phyloP scores from a whole-genome alignment of 2,797 vertebrate species.

The Phoebastria nigripes region DNA sequence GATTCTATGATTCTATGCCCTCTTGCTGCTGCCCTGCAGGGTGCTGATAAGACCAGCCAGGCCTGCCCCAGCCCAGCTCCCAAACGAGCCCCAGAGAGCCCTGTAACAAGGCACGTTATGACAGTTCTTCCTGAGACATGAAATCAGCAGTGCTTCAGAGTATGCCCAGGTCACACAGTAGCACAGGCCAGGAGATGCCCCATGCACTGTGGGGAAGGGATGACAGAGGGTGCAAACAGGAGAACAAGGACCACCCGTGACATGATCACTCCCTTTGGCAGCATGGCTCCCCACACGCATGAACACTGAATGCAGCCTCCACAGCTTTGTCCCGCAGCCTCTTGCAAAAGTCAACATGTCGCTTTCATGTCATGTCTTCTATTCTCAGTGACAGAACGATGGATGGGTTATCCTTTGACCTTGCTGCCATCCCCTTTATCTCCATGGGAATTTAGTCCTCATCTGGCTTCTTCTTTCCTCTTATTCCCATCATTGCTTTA shows the following conservation, averaged over 20 bases:
- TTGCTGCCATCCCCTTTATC: background rate
- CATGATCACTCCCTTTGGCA: background rate
- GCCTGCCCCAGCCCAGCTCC: background rate
- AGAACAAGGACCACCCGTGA: background rate
- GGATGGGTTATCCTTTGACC: background rate
- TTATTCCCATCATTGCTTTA: background rate
- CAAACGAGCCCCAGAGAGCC: accelerated
- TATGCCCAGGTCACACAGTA: background rate
- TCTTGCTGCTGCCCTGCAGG: background rate
- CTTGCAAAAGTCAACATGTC: background rate
- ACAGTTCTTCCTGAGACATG: background rate
- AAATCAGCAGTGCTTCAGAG: background rate
- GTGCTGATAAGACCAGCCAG: background rate
- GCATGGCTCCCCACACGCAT: accelerated
- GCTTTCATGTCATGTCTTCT: background rate
- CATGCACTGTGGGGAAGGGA: background rate
- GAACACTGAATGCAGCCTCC: background rate
- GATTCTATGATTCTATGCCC: background rate
- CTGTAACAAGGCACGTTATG: background rate
- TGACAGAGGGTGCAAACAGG: background rate
- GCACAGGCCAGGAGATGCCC: background rate
- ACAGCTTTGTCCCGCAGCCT: background rate
- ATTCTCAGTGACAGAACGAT: background rate
- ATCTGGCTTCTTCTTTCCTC: background rate
- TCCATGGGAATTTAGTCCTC: background rate